phyloP scores from a whole-genome alignment of 2,113 vertebrate genomes.

The Corythornis vintsioides region DNA sequence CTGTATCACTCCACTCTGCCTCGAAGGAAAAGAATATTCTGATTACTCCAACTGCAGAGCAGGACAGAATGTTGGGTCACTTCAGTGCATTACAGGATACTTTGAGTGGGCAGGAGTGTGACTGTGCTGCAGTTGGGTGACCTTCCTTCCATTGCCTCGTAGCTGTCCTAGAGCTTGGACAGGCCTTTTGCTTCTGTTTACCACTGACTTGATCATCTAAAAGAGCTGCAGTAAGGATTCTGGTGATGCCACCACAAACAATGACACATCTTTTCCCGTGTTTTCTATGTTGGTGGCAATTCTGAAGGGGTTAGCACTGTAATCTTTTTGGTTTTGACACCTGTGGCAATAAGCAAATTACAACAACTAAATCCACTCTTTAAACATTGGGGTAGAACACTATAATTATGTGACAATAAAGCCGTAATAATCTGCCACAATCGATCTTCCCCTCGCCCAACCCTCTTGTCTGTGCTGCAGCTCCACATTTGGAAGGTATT shows the following conservation, averaged over 20 bases:
- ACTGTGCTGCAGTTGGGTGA: neutral
- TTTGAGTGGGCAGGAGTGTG: neutral
- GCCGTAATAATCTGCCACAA: conserved; percentile 65
- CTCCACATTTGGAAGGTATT: conserved; percentile 55
- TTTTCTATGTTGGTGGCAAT: conserved; percentile 28
- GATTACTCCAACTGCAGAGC: neutral
- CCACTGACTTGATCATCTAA: neutral
- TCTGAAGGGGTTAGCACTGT: conserved; percentile 19
- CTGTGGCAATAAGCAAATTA: conserved; percentile 67
- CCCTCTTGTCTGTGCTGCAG: conserved; percentile 64
- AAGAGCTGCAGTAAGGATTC: neutral
- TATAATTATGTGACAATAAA: conserved; percentile 68
- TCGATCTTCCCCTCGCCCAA: conserved; percentile 60
- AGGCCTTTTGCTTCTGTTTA: neutral
- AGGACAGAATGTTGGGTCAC: neutral
- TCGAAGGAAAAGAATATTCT: conserved; percentile 23
- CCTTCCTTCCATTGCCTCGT: neutral
- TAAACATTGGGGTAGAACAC: conserved; percentile 56
- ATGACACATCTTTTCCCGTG: neutral
- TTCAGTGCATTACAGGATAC: neutral
- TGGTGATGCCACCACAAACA: conserved; percentile 23
- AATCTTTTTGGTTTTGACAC: conserved; percentile 62
- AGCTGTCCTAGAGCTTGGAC: neutral
- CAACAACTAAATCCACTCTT: conserved; percentile 58
- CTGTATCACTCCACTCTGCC: neutral